Evolutionary conservation across 2,888 invertebrate species (phyloP).

Genomic region (Neoitamus cyanurus): DNA sequence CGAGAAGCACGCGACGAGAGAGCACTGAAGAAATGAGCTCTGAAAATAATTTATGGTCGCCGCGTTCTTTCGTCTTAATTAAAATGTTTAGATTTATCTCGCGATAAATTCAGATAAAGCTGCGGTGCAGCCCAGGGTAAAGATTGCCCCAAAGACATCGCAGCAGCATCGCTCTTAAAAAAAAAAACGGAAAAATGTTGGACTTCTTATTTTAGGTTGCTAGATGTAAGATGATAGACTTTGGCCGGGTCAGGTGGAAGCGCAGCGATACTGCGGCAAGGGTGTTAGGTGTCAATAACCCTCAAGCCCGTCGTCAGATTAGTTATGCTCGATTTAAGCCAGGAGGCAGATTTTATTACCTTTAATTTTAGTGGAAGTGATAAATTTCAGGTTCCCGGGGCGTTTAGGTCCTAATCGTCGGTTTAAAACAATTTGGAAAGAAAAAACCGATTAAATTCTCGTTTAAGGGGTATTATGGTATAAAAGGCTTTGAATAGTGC

Average conservation of each 20-base stretch:
- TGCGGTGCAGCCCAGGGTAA: not conserved
- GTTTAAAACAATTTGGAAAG: not conserved
- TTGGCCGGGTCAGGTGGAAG: not conserved
- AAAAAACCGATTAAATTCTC: not conserved
- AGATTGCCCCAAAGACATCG: not conserved
- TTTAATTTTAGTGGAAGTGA: not conserved
- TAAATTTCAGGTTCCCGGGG: not conserved
- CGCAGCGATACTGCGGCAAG: not conserved
- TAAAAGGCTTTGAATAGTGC: not conserved
- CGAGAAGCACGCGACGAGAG: not conserved
- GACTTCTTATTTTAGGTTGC: not conserved
- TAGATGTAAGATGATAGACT: not conserved
- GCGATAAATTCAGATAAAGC: constrained; percentile 36
- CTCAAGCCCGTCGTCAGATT: not conserved
- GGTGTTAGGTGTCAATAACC: not conserved
- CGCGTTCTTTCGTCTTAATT: constrained; percentile 35
- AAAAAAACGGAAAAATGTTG: not conserved
- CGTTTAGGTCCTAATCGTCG: not conserved
- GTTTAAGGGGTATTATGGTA: not conserved
- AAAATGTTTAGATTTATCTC: constrained; percentile 37
- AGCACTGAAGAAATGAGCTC: constrained; percentile 4
- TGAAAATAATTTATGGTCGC: constrained; percentile 36
- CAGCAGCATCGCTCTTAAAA: not conserved
- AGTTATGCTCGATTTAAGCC: constrained; percentile 22
- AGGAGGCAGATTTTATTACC: constrained; percentile 7